A percentile compares a stretch with the other conserved stretches of the same genome.
Evolutionary conservation across 2,797 vertebrate genomes (phyloP).

Genomic region (Vultur gryphus): DNA sequence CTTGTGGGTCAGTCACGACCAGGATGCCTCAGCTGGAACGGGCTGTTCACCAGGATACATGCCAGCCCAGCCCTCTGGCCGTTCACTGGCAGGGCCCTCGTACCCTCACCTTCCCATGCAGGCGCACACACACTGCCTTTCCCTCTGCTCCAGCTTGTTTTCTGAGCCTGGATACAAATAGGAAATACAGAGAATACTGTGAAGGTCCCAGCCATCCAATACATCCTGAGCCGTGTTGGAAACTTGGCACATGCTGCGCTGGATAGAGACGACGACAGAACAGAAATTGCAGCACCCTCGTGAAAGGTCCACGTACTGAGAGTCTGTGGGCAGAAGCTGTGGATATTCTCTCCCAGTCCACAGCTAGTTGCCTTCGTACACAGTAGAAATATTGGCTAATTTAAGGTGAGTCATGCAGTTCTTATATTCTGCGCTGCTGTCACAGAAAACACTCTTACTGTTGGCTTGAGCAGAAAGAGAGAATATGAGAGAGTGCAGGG

Average conservation of each 20-base stretch:
- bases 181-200: neutral
- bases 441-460: neutral
- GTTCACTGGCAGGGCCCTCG: neutral
- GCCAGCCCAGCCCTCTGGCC: neutral
- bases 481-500: rapidly evolving
- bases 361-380: neutral
- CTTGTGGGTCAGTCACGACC: neutral
- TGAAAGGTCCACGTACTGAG: neutral
- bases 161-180: neutral
- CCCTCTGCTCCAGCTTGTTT: neutral
- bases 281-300: neutral
- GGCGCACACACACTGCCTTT: neutral
- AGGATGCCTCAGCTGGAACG: neutral
- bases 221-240: neutral
- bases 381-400: neutral
- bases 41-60: neutral
- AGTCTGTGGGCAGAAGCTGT: neutral
- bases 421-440: neutral
- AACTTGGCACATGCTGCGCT: neutral
- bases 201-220: neutral
- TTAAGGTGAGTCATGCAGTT: neutral
- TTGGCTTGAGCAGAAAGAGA: neutral
- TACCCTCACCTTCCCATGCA: neutral
- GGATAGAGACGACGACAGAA: neutral
- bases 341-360: neutral